phyloP scores from a whole-genome alignment of 2,888 invertebrate genomes.

The Hydrotaea cyrtoneurina region DNA sequence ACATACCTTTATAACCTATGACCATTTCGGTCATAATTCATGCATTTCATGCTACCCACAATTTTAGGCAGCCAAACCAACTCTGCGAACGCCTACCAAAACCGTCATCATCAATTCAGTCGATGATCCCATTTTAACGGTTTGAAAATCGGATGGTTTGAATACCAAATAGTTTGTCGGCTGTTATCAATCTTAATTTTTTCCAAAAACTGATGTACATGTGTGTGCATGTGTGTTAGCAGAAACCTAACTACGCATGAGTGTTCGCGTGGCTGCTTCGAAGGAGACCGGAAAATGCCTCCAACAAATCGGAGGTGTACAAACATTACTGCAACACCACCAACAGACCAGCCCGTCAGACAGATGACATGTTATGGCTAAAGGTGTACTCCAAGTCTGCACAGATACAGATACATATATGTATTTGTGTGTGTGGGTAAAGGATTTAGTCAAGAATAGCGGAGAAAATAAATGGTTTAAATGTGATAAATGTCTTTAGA shows the following conservation, averaged over 20 bases:
- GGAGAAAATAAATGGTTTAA: slow-evolving; percentile 6
- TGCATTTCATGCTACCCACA: background rate
- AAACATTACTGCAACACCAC: background rate
- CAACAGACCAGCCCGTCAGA: too few relatives aligned
- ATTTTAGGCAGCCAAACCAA: background rate
- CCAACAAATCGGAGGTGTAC: background rate
- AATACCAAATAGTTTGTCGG: slow-evolving; percentile 40
- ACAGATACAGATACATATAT: background rate
- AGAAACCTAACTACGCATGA: too few relatives aligned
- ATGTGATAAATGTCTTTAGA: slow-evolving; percentile 28
- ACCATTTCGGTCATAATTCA: slow-evolving; percentile 21
- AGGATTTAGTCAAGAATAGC: background rate
- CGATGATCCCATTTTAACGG: slow-evolving; percentile 34
- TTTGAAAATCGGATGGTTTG: slow-evolving; percentile 24
- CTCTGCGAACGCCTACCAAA: background rate
- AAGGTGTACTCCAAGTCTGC: background rate
- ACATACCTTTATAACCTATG: slow-evolving; percentile 20
- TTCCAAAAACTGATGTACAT: slow-evolving; percentile 30
- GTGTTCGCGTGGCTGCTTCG: background rate
- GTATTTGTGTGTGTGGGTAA: too few relatives aligned
- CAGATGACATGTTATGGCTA: background rate
- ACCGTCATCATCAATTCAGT: slow-evolving; percentile 22
- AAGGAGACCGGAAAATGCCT: background rate
- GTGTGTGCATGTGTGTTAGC: background rate
- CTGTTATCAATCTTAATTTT: slow-evolving; percentile 41